Conservation (phyloP, 2,888 invertebrate genomes). For the Orchesella flavescens region DNA sequence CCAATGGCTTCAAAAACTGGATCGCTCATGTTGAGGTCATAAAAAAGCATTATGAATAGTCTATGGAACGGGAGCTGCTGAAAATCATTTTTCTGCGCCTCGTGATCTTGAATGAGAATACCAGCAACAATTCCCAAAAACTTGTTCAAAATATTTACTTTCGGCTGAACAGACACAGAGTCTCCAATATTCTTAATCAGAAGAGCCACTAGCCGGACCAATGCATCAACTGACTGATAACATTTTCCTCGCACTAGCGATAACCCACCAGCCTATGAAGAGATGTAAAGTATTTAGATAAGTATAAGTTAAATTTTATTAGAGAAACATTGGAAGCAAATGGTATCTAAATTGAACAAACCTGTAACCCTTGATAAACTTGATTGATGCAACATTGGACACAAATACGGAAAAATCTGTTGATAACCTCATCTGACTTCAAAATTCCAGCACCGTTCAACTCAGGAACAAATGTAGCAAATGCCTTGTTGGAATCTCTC, state of each 20-base stretch:
- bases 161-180: constrained; percentile 91
- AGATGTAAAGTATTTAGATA: too few relatives aligned
- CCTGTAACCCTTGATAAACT: constrained; percentile 71
- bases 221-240: constrained; percentile 95
- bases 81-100: constrained; percentile 90
- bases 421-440: constrained; percentile 97
- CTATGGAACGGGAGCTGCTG: constrained; percentile 98
- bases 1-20: constrained; percentile 94
- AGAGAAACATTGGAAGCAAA: too few relatives aligned
- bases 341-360: constrained; percentile 16
- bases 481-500: constrained; percentile 91
- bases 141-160: constrained; percentile 97
- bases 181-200: constrained; percentile 96
- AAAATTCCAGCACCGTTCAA: constrained; percentile 97
- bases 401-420: constrained; percentile 95
- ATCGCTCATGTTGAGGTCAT: constrained; percentile 95
- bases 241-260: constrained; percentile 89
- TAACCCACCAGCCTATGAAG: constrained; percentile 66
- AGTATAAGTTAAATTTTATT: too few relatives aligned
- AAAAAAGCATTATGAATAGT: constrained; percentile 95
- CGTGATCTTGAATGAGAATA: constrained; percentile 96
- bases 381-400: constrained; percentile 74
- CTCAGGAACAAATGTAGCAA: constrained; percentile 92
- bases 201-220: constrained; percentile 92
- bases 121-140: constrained; percentile 95